phyloP scores from a whole-genome alignment of 2,113 vertebrate genomes.

The Oplegnathus fasciatus region DNA sequence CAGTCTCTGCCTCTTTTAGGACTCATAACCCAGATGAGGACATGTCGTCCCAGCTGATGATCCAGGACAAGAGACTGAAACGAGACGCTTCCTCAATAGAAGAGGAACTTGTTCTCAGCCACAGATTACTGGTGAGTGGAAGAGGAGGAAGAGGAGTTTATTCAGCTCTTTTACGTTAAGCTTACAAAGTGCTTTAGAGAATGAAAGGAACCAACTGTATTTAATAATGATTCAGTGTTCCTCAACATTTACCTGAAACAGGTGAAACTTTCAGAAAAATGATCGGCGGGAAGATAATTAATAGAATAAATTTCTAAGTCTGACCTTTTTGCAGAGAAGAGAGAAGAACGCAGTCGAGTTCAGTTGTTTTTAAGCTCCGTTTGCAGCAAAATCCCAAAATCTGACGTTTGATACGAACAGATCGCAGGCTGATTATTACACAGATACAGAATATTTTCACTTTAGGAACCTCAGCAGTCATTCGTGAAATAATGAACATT shows the following conservation, averaged over 20 bases:
- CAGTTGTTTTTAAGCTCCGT: not conserved
- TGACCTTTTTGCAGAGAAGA: not conserved
- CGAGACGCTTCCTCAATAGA: constrained; percentile 52
- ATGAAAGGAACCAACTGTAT: not conserved
- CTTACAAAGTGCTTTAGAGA: not conserved
- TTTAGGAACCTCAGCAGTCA: not conserved
- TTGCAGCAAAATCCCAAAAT: not conserved
- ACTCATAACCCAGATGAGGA: constrained; percentile 62
- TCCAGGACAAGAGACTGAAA: constrained; percentile 76
- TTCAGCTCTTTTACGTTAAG: not conserved
- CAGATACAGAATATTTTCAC: not conserved
- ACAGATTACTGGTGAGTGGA: constrained; percentile 73
- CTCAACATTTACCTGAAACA: not conserved
- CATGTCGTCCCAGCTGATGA: constrained; percentile 29
- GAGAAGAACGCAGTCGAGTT: not conserved
- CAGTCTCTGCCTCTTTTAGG: constrained; percentile 39
- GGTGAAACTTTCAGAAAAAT: not conserved
- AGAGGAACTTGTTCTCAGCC: constrained; percentile 75
- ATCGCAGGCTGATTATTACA: not conserved
- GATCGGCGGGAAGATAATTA: not conserved
- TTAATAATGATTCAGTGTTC: not conserved
- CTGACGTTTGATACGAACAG: not conserved
- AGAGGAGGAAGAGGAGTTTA: not conserved
- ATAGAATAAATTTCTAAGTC: not conserved
- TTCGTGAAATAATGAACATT: too few relatives aligned